These are phyloP conservation scores for Rhabdomys pumilio DNA, from an alignment of 2,797 vertebrate genomes.

Conservation along the genomic window DNA sequence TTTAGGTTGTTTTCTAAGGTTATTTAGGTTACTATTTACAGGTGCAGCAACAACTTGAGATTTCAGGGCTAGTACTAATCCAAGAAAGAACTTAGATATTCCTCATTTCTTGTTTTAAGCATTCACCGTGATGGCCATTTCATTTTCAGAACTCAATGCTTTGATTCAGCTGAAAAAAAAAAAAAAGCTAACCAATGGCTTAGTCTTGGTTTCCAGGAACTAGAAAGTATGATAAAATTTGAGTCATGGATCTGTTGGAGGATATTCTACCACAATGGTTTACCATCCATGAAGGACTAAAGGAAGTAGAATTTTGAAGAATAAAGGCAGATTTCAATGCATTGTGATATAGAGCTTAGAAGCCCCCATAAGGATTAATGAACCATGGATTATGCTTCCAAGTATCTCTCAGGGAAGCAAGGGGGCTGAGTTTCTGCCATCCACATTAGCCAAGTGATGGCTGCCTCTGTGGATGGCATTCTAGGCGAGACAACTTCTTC, in stretches of 20 bases:
- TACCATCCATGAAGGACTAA: neutral
- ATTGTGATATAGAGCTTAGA: neutral
- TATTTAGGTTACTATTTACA: neutral
- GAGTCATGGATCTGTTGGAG: neutral
- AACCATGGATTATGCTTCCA: neutral
- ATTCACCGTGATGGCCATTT: neutral
- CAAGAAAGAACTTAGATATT: neutral
- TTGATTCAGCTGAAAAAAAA: neutral
- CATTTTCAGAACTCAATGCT: neutral
- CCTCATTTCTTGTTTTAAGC: neutral
- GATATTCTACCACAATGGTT: neutral
- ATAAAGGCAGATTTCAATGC: neutral
- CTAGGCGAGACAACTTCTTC: neutral
- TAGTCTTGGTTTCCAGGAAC: neutral
- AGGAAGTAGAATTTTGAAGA: neutral
- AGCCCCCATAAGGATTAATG: neutral
- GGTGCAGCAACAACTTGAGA: neutral
- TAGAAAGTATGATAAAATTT: neutral
- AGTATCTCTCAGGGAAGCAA: neutral
- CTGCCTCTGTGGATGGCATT: neutral
- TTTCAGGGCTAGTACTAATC: neutral
- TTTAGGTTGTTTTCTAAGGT: slow-evolving; percentile 1
- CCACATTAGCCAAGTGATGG: neutral
- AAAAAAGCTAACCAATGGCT: neutral
- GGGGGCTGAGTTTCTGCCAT: neutral